Evolutionary conservation across 2,113 vertebrate species (phyloP), one percentile per base, ranked within the genome.

Genomic region (cat (Felis catus)): DNA sequence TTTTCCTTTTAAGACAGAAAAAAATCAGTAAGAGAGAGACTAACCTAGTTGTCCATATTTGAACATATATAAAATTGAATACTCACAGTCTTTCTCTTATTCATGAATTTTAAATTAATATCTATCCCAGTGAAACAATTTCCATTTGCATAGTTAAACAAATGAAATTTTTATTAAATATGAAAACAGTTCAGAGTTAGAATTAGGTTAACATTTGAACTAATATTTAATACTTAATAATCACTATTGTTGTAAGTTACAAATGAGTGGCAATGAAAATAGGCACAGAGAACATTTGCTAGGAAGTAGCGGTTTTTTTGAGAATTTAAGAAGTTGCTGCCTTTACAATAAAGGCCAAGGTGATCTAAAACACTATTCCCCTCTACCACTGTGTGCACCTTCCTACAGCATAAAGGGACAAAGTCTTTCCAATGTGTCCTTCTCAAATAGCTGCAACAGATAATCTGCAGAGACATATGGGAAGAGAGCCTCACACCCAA

Each of bases 131-230:
- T 55, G 48, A 94, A 89, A 91, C 11, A 85, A 39, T 91, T 95
- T 73, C 80, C 70, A 45, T 90, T 95, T 97, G 74, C 14, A 92
- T 33, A 82, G 58, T 91, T 80, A 95, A 87, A 63, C 79, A 92
- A 95, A 73, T 41, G 16, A 70, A 88, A 36, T 63, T 93, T 81
- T 88, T 51, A 93, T 45, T 33, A 81, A 80, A 80, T 16, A 93
- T 27, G 21, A 76, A 65, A 88, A 89, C 4, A 53, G 16, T n/a
- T 85, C 21, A 73, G 78, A 80, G 23, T 53, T 73, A 94, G 63
- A 89, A 95, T 91, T 82, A 93, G 48, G 58, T 92, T 95, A 73
- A 48, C 45, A 90, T 25, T 25, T 61, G 45, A 91, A 76, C 2
- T 78, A 86, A 92, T 71, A 53, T 6, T 91, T 74, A 96, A 66